Base-by-base conservation (phyloP, 2,113 vertebrate species). In the Scomber scombrus region DNA sequence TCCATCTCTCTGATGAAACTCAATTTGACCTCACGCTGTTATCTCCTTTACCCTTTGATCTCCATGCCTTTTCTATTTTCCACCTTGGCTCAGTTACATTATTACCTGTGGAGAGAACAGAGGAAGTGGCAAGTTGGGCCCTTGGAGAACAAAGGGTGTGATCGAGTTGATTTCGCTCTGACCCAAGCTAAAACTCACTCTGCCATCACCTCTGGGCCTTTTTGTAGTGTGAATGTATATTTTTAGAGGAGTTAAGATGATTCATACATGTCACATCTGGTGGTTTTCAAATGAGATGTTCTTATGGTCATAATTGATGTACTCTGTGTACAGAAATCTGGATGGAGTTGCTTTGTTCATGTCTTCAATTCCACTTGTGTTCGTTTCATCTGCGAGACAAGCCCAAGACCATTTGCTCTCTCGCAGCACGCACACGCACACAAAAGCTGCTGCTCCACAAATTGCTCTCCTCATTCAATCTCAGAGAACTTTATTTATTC, bases 401-500 rank as follows among this genome's bases (percentile, higher is more conserved):
- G 57, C 52, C 62, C 23, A 80, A 43, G 47, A 13, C 65, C 34
- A 11, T 66, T 76, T 23, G 15, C 15, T 54, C 40, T 8, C 46
- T 31, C 47, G 50, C 55, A 18, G 34, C 19, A 21, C 29, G 23
- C 52, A 34, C 62, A 29, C 60, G n/a, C n/a, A 45, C 46, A 76
- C 46, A 64, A 66, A 67, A 65, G 77, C 75, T 43, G 8, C 76
- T 69, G 81, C 80, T 67, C 64, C 76, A 49, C 79, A 76, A 89
- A 88, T 84, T 71, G 85, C 75, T 67, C 66, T 67, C 71, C 81
- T 78, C 72, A 49, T 87, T 86, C 84, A 87, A 80, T 89, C 83
- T 81, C 64, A 10, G 72, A 72, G 60, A 87, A 90, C 82, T 88
- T 91, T 89, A 92, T 93, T 88, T 93, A 93, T 94, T 92, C 87